These are phyloP conservation scores for Benthosema pterotum DNA, from an alignment of 2,797 vertebrate genomes.

Conservation along the genomic window DNA sequence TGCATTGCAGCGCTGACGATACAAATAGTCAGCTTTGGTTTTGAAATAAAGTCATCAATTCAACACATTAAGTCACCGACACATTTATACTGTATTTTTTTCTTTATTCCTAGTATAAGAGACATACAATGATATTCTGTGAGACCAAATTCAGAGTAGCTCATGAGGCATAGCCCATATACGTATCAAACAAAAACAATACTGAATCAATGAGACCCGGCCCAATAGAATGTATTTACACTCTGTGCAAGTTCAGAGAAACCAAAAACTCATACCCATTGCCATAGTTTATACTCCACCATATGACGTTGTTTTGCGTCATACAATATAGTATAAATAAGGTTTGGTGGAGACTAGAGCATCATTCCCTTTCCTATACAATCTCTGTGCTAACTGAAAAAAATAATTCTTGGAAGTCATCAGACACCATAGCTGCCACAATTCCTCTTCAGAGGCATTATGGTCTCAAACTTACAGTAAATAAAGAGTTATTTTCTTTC, in stretches of 20 bases:
- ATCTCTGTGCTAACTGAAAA: slow-evolving; percentile 64
- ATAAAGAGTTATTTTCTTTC: not conserved
- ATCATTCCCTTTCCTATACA: slow-evolving; percentile 56
- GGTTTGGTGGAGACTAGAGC: slow-evolving; percentile 40
- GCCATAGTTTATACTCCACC: no score
- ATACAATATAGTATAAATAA: no score
- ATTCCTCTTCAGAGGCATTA: slow-evolving; percentile 52
- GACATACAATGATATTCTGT: slow-evolving; percentile 83
- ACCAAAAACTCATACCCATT: slow-evolving; percentile 66
- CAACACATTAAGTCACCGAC: slow-evolving; percentile 51
- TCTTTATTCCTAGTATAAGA: slow-evolving; percentile 84
- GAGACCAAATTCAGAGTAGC: slow-evolving; percentile 78
- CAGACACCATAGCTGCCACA: slow-evolving; percentile 58
- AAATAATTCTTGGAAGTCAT: slow-evolving; percentile 40
- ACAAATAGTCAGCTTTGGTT: no score
- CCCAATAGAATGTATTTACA: slow-evolving; percentile 80
- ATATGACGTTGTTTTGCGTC: no score
- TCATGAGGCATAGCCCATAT: slow-evolving; percentile 68
- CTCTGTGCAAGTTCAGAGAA: slow-evolving; percentile 70
- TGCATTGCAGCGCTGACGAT: no score
- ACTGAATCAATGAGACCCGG: slow-evolving; percentile 74
- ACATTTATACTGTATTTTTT: slow-evolving; percentile 68
- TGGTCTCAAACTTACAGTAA: slow-evolving; percentile 22
- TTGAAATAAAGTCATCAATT: not conserved
- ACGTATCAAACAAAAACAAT: slow-evolving; percentile 59